Evolutionary conservation across 2,113 vertebrate species (phyloP), one percentile per base, ranked within the genome.

Genomic region (Campylomormyrus numenius): DNA sequence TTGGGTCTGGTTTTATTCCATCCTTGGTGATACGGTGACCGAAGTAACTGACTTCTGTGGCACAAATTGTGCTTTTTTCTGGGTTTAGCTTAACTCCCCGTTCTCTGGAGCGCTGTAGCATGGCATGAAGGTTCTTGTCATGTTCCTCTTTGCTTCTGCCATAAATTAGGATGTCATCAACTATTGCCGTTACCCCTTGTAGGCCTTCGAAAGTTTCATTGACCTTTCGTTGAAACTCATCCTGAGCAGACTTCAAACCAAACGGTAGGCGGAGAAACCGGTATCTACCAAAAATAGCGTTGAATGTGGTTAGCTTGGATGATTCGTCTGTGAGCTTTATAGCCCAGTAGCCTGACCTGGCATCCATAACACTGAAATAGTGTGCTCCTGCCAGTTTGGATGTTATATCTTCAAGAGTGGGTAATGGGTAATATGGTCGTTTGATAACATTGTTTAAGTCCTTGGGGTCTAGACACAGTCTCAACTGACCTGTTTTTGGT

Each of bases 1-100:
- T 21, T 87, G 92, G 91, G 35, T 91, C 89, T 1, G 88, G 90
- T 27, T 89, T 92, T 50, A 91, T 58, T 39, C 83, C 88, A 2
- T 92, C 88, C 1, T 46, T 62, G 0, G 89, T 53, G 49, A 91
- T 39, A 0, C 0, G 5, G 17, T 92, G 91, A 17, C 92, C 52
- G 53, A 93, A 92, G 62, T 10, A 49, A 49, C 10, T 70, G 7
- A 70, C n/a, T 21, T 77, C 70, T 35, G 70, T n/a, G 5, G 62
- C 62, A 70, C 62, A 70, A 6, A 27, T 70, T 31, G 27, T 70
- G 6, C n/a, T 70, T n/a, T 70, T 70, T n/a, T 70, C 62, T 9
- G 21, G 62, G 27, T 70, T 70, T 17, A 70, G 62, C 27, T 70
- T 24, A 70, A 70, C 62, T 70, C 62, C 62, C 10, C 8, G 0